These are phyloP conservation scores for Canis aureus DNA, from an alignment of 2,113 vertebrate genomes.

Conservation along the genomic window DNA sequence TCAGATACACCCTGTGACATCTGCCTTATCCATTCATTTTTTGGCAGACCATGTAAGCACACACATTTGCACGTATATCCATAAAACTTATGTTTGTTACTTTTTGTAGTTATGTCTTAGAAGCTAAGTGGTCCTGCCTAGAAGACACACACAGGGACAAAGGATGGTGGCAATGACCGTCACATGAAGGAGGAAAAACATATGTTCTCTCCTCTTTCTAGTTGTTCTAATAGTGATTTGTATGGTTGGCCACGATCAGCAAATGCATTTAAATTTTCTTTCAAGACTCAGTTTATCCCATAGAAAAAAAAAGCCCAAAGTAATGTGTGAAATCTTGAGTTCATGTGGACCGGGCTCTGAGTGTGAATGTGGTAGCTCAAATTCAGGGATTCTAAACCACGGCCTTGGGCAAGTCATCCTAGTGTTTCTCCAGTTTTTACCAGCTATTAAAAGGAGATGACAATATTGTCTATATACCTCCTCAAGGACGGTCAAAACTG, in stretches of 20 bases:
- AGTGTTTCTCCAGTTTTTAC: neutral
- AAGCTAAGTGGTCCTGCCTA: neutral
- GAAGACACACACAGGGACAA: neutral
- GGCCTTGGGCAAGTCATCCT: neutral
- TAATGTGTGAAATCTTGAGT: slow-evolving; percentile 10
- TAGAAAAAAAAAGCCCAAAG: neutral
- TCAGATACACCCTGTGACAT: neutral
- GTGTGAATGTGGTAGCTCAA: neutral
- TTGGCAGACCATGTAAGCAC: neutral
- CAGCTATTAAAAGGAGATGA: neutral
- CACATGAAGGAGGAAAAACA: neutral
- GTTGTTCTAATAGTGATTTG: neutral
- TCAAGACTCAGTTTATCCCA: neutral
- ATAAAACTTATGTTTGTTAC: neutral
- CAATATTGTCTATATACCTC: neutral
- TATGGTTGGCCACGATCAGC: neutral
- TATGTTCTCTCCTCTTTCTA: neutral
- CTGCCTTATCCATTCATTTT: neutral
- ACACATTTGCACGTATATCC: neutral
- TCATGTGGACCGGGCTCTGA: neutral
- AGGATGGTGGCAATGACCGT: neutral
- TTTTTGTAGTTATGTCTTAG: neutral
- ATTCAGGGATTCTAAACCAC: neutral
- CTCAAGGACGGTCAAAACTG: neutral
- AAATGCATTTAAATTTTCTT: neutral